phyloP scores from a whole-genome alignment of 2,113 vertebrate genomes.

The Siphamia tubifer region DNA sequence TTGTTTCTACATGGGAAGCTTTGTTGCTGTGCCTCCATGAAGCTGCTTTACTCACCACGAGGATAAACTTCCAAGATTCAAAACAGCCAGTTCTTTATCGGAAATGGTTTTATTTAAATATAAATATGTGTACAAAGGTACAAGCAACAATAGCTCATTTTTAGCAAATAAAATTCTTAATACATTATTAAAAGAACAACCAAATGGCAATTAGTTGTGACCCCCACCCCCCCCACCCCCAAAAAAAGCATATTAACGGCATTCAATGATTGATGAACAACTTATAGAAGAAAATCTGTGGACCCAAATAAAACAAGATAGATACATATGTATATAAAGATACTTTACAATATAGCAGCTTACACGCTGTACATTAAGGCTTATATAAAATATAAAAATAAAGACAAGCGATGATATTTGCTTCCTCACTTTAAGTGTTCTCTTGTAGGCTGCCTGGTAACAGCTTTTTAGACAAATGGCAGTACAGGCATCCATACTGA shows the following conservation, averaged over 20 bases:
- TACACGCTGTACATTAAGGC: slow-evolving; percentile 86
- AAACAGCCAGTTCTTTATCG: slow-evolving; percentile 63
- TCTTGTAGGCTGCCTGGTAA: slow-evolving; percentile 66
- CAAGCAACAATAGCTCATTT: slow-evolving; percentile 83
- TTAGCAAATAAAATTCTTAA: slow-evolving; percentile 81
- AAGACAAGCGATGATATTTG: slow-evolving; percentile 83
- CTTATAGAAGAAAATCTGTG: slow-evolving; percentile 55
- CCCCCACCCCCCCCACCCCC: no score
- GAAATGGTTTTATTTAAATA: slow-evolving; percentile 88
- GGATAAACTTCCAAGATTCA: slow-evolving; percentile 41
- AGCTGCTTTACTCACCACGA: not conserved
- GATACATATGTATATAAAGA: slow-evolving; percentile 81
- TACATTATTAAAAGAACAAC: slow-evolving; percentile 79
- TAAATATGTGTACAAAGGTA: slow-evolving; percentile 90
- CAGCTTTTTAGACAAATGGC: slow-evolving; percentile 75
- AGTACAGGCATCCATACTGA: slow-evolving; percentile 72
- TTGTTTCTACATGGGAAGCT: slow-evolving; percentile 60
- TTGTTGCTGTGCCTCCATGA: slow-evolving; percentile 49
- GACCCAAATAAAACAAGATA: slow-evolving; percentile 69
- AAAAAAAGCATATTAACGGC: slow-evolving; percentile 64
- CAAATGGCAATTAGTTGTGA: slow-evolving; percentile 77
- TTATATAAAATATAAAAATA: slow-evolving; percentile 88
- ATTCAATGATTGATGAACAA: slow-evolving; percentile 74
- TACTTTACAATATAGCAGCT: slow-evolving; percentile 84
- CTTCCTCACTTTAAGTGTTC: slow-evolving; percentile 67